Evolutionary conservation across 2,888 invertebrate genomes (phyloP).

Genomic region (Parnassius mnemosyne): DNA sequence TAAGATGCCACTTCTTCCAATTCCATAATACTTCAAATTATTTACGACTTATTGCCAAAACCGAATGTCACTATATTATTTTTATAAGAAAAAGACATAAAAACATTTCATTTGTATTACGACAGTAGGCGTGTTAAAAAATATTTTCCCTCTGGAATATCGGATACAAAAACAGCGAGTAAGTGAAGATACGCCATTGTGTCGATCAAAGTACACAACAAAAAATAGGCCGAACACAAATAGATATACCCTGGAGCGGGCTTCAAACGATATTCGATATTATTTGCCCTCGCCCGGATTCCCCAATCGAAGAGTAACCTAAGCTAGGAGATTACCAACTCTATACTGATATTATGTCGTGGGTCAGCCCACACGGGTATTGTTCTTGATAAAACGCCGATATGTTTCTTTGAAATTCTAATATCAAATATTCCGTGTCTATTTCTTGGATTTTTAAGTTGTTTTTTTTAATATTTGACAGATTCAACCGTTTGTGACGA

Average conservation of each 20-base stretch:
- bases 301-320: conserved; percentile 25
- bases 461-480: too few relatives aligned
- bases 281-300: conserved; percentile 22
- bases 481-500: too few relatives aligned
- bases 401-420: too few relatives aligned
- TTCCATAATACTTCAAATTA: too few relatives aligned
- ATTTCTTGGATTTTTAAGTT: too few relatives aligned
- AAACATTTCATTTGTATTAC: too few relatives aligned
- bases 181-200: conserved; percentile 21
- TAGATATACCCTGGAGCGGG: conserved; percentile 19
- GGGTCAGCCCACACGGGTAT: conserved; percentile 12
- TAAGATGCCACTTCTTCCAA: too few relatives aligned
- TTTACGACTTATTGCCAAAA: too few relatives aligned
- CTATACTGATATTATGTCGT: conserved; percentile 5
- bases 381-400: not conserved
- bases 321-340: conserved; percentile 23
- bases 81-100: too few relatives aligned
- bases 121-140: not conserved
- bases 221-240: conserved; percentile 21
- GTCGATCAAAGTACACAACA: conserved; percentile 14
- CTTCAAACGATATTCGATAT: conserved; percentile 26
- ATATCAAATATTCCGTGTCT: too few relatives aligned
- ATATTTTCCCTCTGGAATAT: conserved; percentile 13
- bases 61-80: too few relatives aligned
- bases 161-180: conserved; percentile 12